These are phyloP conservation scores for Leptinotarsa tumamoca DNA, from an alignment of 2,888 invertebrate genomes.

Conservation along the genomic window DNA sequence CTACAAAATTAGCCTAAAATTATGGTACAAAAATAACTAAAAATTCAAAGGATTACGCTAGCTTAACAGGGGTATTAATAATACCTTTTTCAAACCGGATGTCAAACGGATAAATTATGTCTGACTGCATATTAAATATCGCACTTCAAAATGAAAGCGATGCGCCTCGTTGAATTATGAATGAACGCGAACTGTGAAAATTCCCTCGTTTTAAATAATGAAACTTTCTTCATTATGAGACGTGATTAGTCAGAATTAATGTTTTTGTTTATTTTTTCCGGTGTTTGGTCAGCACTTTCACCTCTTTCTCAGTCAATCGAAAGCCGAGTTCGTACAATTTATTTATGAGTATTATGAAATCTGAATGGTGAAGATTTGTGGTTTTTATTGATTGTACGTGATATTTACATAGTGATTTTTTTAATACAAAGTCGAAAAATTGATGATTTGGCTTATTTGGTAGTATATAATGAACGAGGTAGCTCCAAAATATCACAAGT, in stretches of 20 bases:
- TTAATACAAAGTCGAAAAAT: neutral
- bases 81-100: neutral
- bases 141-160: neutral
- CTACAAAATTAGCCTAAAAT: no score
- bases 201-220: neutral
- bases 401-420: neutral
- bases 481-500: no score
- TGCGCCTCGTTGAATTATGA: neutral
- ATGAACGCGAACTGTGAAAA: neutral
- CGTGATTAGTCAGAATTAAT: conserved; percentile 4
- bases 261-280: neutral
- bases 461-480: no score
- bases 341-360: neutral
- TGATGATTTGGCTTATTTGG: neutral
- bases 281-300: conserved; percentile 6
- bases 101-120: neutral
- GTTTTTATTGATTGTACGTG: neutral
- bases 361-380: neutral
- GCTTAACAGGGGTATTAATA: no score
- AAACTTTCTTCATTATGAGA: conserved; percentile 6
- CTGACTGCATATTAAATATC: neutral
- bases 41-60: no score
- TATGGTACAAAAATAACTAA: no score
- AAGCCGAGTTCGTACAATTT: neutral
- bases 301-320: neutral